A percentile compares a stretch with the other conserved stretches of the same genome.
phyloP scores from a whole-genome alignment of 1,140 invertebrate species.

The Papilio dardanus region DNA sequence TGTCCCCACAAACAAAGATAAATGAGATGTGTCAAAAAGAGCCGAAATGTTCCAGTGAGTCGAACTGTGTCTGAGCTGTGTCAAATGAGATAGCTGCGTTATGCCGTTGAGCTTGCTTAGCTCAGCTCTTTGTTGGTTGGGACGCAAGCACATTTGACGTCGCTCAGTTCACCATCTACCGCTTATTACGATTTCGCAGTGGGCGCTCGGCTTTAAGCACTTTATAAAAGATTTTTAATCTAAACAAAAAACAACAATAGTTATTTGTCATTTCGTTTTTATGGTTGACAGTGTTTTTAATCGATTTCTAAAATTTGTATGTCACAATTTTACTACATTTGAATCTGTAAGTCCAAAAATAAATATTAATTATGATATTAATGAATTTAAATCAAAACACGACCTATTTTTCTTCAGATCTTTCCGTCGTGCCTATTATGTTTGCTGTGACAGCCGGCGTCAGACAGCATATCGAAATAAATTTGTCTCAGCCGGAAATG shows the following conservation, averaged over 20 bases:
- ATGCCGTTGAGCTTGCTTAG: no score
- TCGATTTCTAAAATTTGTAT: background rate
- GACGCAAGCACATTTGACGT: no score
- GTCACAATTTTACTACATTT: background rate
- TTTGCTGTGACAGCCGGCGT: conserved; percentile 44
- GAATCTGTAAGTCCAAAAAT: background rate
- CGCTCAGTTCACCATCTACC: no score
- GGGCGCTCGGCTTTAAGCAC: no score
- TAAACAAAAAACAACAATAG: background rate
- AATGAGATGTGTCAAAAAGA: no score
- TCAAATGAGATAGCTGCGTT: no score
- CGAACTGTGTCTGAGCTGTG: no score
- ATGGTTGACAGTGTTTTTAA: background rate
- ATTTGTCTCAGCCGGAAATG: conserved; percentile 60
- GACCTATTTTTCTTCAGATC: background rate
- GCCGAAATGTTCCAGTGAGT: no score
- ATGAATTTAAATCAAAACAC: background rate
- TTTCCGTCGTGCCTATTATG: conserved; percentile 3
- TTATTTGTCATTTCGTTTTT: background rate
- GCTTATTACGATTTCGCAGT: no score
- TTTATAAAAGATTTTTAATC: no score
- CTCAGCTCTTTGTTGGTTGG: no score
- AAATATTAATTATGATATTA: background rate
- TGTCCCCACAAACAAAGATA: no score
- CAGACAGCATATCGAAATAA: conserved; percentile 53